Conservation (phyloP, 64 coral and sea anemone genomes). For the Anthopleura sola region DNA sequence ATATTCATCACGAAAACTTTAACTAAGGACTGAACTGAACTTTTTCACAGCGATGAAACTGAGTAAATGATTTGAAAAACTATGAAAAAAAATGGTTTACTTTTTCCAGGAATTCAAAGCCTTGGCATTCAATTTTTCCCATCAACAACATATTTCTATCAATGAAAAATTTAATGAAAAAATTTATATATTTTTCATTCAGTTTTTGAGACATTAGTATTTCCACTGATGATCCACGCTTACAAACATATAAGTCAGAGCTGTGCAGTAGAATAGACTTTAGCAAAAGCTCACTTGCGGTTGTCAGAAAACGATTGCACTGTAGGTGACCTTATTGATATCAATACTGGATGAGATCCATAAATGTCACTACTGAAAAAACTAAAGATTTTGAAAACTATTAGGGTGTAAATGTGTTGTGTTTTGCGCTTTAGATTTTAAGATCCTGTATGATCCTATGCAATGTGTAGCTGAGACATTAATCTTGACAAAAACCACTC, state of each 20-base stretch:
- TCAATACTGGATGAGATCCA: background rate
- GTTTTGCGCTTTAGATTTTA: background rate
- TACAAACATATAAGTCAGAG: background rate
- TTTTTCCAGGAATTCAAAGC: background rate
- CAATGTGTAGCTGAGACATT: background rate
- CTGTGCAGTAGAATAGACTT: background rate
- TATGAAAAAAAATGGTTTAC: too few relatives aligned
- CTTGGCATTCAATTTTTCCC: background rate
- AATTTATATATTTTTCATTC: too few relatives aligned
- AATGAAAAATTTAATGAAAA: too few relatives aligned
- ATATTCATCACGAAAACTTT: too few relatives aligned
- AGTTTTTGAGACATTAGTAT: too few relatives aligned
- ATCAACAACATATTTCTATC: too few relatives aligned
- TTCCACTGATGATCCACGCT: background rate
- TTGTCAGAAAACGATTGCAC: background rate
- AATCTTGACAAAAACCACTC: conserved; percentile 21
- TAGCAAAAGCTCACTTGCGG: background rate
- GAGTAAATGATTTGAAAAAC: too few relatives aligned
- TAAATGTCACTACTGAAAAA: background rate
- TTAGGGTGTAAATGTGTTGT: background rate
- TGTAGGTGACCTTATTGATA: background rate
- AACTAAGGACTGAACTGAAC: too few relatives aligned
- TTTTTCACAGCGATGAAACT: too few relatives aligned
- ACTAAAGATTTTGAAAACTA: background rate
- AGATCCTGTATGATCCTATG: background rate